A percentile compares a stretch with the other conserved stretches of the same genome.
These are phyloP conservation scores for Spinus olivaceus DNA, from an alignment of 2,797 vertebrate genomes.

Conservation along the genomic window DNA sequence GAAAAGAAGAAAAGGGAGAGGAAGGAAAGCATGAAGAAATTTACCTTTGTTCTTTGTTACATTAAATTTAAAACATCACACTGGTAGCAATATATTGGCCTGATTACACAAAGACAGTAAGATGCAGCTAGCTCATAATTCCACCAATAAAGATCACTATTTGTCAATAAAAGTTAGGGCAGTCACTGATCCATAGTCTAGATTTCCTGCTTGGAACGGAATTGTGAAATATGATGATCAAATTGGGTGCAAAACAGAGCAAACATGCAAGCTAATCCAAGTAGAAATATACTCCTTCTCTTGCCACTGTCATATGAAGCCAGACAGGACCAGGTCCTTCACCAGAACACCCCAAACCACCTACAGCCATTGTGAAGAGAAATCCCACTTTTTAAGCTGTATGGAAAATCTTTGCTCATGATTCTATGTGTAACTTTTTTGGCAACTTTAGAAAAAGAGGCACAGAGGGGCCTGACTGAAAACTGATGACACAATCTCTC, in stretches of 20 bases:
- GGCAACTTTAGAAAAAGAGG: background rate
- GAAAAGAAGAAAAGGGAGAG: background rate
- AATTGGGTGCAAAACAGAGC: background rate
- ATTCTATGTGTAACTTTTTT: background rate
- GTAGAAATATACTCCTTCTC: background rate
- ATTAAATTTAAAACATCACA: background rate
- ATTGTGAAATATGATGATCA: background rate
- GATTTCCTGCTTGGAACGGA: background rate
- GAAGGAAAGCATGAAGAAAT: background rate
- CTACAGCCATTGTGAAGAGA: background rate
- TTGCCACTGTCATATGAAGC: background rate
- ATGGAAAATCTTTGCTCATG: background rate
- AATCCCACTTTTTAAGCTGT: background rate
- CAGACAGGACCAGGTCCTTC: background rate
- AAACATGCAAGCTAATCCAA: background rate
- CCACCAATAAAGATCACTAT: conserved; percentile 19
- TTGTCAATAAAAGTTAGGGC: conserved; percentile 41
- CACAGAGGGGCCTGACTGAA: conserved; percentile 17
- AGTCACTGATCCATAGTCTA: conserved; percentile 13
- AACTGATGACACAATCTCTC: conserved; percentile 26
- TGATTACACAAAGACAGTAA: background rate
- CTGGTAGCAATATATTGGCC: background rate
- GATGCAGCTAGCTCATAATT: conserved; percentile 25
- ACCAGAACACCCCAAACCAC: background rate
- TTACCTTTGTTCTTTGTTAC: background rate